A percentile compares a stretch with the other conserved stretches of the same genome.
Conservation (phyloP, 2,113 vertebrate genomes). For the Nannospalax galili region DNA sequence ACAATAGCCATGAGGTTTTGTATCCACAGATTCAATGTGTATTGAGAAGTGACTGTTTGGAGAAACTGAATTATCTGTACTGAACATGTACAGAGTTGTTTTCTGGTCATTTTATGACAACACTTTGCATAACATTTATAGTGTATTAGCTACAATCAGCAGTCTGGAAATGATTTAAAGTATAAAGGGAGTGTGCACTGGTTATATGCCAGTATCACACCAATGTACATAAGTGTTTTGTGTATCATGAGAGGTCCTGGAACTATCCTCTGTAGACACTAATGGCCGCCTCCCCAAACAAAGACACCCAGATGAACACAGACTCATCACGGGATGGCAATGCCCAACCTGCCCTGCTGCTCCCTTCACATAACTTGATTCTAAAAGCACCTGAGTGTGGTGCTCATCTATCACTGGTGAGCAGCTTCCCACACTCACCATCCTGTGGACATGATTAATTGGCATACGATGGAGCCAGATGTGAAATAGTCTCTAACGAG, state of each 20-base stretch:
- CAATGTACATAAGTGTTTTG: background rate
- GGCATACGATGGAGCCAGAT: slow-evolving; percentile 61
- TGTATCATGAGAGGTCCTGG: no score
- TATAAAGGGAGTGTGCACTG: background rate
- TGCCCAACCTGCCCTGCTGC: background rate
- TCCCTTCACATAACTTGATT: background rate
- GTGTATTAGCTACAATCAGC: background rate
- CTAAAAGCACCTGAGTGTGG: background rate
- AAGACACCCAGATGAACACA: background rate
- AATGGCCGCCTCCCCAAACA: background rate
- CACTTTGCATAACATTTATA: background rate
- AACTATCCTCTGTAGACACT: background rate
- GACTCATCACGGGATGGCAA: background rate
- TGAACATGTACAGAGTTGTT: background rate
- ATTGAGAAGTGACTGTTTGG: background rate
- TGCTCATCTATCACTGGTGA: background rate
- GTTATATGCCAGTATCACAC: background rate
- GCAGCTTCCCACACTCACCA: background rate
- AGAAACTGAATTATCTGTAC: background rate
- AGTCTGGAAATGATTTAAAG: background rate
- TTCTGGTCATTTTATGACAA: background rate
- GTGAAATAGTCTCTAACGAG: slow-evolving; percentile 62
- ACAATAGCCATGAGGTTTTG: background rate
- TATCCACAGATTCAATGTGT: background rate
- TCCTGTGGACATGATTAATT: slow-evolving; percentile 66